Percentiles rank a stretch among this genome's conserved stretches.
Conservation (phyloP, 2,113 vertebrate species). For the Myodes glareolus region DNA sequence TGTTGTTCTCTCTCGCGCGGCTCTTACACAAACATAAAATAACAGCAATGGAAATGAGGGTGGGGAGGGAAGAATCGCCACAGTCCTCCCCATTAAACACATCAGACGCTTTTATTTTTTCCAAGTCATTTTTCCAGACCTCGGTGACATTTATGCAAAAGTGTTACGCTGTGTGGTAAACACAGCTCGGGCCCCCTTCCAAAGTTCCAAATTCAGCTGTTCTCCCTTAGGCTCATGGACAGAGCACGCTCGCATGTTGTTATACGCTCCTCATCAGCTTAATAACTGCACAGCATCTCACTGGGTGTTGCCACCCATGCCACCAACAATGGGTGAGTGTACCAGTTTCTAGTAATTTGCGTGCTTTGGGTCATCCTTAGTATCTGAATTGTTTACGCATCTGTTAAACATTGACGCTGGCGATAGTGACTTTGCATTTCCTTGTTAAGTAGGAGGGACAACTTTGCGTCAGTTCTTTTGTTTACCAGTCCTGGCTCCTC, state of each 20-base stretch:
- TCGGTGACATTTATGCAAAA: slow-evolving; percentile 33
- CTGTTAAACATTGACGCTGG: not conserved
- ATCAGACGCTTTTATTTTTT: slow-evolving; percentile 54
- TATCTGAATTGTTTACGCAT: not conserved
- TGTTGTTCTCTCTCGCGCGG: not conserved
- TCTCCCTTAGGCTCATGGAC: not conserved
- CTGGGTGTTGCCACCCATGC: too few species aligned
- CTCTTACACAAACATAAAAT: slow-evolving; percentile 20
- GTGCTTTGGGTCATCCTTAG: fast-evolving
- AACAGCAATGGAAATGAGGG: not conserved
- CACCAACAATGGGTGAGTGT: not conserved
- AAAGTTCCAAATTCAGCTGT: not conserved
- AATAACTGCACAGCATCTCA: not conserved
- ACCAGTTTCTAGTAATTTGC: not conserved
- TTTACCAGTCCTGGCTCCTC: not conserved
- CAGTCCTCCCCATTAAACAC: not conserved
- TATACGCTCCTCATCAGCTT: not conserved
- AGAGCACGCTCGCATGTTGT: not conserved
- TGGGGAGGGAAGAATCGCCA: too few species aligned
- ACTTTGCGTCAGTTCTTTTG: fast-evolving
- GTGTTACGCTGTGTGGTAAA: slow-evolving; percentile 5
- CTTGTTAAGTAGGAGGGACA: not conserved
- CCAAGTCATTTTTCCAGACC: slow-evolving; percentile 34
- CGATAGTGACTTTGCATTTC: not conserved
- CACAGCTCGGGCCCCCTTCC: not conserved